Conservation (phyloP, 2,888 invertebrate species). For the Clanis bilineata region DNA sequence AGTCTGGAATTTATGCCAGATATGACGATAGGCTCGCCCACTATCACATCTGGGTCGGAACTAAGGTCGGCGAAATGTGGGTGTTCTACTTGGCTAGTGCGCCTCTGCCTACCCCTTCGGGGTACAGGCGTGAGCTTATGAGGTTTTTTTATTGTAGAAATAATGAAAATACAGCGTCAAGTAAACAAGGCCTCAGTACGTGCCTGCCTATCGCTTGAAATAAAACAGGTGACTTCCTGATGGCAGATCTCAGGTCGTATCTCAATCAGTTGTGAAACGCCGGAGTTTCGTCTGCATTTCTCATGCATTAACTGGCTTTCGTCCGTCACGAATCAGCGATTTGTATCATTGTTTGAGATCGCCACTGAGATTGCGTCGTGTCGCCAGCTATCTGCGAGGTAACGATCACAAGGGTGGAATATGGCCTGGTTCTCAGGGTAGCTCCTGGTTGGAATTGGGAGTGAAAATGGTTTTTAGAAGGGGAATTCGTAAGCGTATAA, state of each 20-base stretch:
- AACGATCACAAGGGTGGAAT: background rate
- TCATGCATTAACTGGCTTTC: constrained; percentile 26
- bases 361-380: constrained; percentile 8
- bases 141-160: too few relatives aligned
- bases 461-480: too few relatives aligned
- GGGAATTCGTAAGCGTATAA: too few relatives aligned
- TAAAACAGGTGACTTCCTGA: constrained; percentile 3
- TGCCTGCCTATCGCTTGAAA: background rate
- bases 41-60: too few relatives aligned
- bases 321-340: constrained; percentile 26
- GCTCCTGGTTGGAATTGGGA: background rate
- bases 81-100: too few relatives aligned
- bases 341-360: constrained; percentile 20
- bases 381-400: background rate
- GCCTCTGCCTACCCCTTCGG: too few relatives aligned
- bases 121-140: too few relatives aligned
- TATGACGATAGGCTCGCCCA: too few relatives aligned
- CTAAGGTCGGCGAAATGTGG: too few relatives aligned
- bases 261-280: constrained; percentile 24
- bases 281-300: constrained; percentile 26
- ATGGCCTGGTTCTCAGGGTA: background rate
- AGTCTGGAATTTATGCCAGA: too few relatives aligned
- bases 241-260: constrained; percentile 5
- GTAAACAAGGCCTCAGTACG: too few relatives aligned
- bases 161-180: background rate